Percentiles rank a stretch among this genome's conserved stretches.
These are phyloP conservation scores for Acanthiza pusilla DNA, from an alignment of 2,797 vertebrate genomes.

Conservation along the genomic window DNA sequence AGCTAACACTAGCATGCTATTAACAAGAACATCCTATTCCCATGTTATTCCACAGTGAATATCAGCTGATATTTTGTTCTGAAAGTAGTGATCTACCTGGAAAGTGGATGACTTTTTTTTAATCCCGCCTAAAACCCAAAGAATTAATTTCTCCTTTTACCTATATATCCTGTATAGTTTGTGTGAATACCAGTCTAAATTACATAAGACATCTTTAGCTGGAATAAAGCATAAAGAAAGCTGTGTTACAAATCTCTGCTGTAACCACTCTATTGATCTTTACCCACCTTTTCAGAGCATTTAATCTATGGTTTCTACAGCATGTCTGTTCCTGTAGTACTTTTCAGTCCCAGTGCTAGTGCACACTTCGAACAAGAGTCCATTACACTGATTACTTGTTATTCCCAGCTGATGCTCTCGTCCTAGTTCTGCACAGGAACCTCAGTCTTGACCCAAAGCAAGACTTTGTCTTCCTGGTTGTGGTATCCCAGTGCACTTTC, in stretches of 20 bases:
- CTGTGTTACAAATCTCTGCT: neutral
- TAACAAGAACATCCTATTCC: neutral
- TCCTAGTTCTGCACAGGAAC: neutral
- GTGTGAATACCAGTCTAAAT: neutral
- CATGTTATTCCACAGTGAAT: neutral
- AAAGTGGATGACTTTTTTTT: neutral
- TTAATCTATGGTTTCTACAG: neutral
- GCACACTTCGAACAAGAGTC: neutral
- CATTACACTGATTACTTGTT: neutral
- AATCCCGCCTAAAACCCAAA: neutral
- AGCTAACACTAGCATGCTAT: neutral
- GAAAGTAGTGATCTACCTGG: neutral
- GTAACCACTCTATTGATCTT: neutral
- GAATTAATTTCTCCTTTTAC: neutral
- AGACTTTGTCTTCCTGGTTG: neutral
- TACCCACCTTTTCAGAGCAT: neutral
- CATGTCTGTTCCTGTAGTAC: neutral
- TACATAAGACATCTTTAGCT: neutral
- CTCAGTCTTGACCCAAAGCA: neutral
- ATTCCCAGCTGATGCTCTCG: neutral
- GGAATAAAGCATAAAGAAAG: neutral
- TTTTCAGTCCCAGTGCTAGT: neutral
- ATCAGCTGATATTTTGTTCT: neutral
- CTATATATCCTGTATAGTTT: neutral
- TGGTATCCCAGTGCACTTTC: neutral